phyloP scores from a whole-genome alignment of 2,113 vertebrate species.

The Sinocyclocheilus anshuiensis region DNA sequence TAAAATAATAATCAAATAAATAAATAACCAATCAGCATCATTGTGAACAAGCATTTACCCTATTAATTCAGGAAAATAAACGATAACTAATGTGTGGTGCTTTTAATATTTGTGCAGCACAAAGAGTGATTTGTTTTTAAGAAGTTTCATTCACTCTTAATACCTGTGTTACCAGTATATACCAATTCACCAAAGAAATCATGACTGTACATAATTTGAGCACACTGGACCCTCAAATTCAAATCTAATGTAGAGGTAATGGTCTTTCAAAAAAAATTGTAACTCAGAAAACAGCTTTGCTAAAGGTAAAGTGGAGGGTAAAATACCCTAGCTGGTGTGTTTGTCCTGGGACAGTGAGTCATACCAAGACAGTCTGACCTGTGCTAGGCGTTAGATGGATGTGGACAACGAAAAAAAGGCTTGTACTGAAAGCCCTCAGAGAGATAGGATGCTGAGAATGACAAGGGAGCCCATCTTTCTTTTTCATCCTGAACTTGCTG shows the following conservation, averaged over 20 bases:
- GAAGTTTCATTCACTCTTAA: not conserved
- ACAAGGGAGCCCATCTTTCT: not conserved
- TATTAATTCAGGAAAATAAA: not conserved
- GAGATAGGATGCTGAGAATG: constrained; percentile 40
- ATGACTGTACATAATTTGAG: constrained; percentile 15
- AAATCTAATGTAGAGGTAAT: not conserved
- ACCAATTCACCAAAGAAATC: not conserved
- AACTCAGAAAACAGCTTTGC: not conserved
- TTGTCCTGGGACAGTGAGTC: constrained; percentile 63
- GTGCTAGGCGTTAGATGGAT: constrained; percentile 35
- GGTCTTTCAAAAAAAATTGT: not conserved
- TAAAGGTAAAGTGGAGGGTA: not conserved
- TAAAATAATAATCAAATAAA: not conserved
- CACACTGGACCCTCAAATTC: not conserved
- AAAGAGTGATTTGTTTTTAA: constrained; percentile 1
- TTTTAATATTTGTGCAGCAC: constrained; percentile 6
- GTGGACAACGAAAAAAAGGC: constrained; percentile 56
- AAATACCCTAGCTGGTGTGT: not conserved
- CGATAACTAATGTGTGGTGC: no score
- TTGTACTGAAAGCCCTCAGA: constrained; percentile 50
- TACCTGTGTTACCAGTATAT: not conserved
- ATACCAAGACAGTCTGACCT: constrained; percentile 57
- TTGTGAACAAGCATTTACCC: not conserved
- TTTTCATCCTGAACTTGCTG: constrained; percentile 47
- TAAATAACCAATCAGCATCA: not conserved